phyloP scores from a whole-genome alignment of 2,888 invertebrate species.

The Anticlea derivata region DNA sequence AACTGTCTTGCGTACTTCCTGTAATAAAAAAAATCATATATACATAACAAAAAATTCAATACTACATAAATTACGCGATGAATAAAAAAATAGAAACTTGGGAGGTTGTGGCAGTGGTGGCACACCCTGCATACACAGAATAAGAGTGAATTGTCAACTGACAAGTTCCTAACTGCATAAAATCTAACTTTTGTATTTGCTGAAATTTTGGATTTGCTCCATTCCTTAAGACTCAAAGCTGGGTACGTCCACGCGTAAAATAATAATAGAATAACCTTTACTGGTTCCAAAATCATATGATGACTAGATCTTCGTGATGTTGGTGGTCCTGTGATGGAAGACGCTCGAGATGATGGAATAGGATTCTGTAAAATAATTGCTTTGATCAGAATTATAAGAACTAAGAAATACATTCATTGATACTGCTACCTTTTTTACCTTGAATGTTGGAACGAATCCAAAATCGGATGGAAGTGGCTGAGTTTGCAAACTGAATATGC shows the following conservation, averaged over 20 bases:
- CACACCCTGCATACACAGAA: no score
- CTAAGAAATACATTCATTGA: neutral
- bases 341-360: conserved; percentile 65
- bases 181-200: no score
- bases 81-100: neutral
- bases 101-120: no score
- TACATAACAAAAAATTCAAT: no score
- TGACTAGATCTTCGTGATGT: conserved; percentile 77
- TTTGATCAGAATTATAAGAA: neutral
- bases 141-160: no score
- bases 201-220: no score
- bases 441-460: conserved; percentile 72
- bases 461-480: conserved; percentile 76
- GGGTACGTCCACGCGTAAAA: no score
- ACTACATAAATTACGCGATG: neutral
- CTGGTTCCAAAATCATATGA: conserved; percentile 68
- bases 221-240: no score
- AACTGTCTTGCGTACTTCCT: conserved; percentile 70
- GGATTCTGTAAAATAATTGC: conserved; percentile 55
- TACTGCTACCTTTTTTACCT: conserved; percentile 40
- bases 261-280: conserved; percentile 49
- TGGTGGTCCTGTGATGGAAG: conserved; percentile 73
- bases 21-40: conserved; percentile 38
- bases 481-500: conserved; percentile 65
- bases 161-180: no score